Percentiles rank a stretch among this genome's conserved stretches.
Conservation (phyloP, 2,113 vertebrate species). For the Nesogale talazaci region DNA sequence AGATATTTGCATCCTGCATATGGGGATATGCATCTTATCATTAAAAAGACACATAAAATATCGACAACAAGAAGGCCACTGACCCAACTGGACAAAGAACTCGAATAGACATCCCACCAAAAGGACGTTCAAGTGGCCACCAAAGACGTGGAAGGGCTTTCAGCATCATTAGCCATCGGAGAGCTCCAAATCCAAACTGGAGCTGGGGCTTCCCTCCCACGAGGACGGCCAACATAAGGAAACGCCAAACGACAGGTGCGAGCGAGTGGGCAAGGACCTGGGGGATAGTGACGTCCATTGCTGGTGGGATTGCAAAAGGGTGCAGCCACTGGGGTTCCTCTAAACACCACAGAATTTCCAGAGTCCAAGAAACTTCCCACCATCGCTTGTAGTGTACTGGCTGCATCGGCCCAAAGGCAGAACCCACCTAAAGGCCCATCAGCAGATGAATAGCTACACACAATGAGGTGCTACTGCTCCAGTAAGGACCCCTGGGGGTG, state of each 20-base stretch:
- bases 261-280: background rate
- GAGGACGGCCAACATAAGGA: background rate
- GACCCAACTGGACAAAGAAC: background rate
- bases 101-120: background rate
- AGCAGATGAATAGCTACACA: too few relatives aligned
- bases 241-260: background rate
- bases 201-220: background rate
- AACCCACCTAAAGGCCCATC: too few relatives aligned
- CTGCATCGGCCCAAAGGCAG: too few relatives aligned
- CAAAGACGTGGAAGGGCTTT: background rate
- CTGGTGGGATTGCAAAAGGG: background rate
- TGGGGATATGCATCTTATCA: background rate
- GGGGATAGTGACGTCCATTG: background rate
- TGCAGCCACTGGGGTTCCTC: background rate
- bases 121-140: background rate
- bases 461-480: too few relatives aligned
- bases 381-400: too few relatives aligned
- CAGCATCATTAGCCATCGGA: background rate
- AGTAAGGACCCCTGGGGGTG: too few relatives aligned
- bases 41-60: background rate
- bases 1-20: background rate
- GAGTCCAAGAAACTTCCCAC: background rate
- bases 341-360: background rate
- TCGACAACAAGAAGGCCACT: background rate
- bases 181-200: background rate